A percentile compares a stretch with the other conserved stretches of the same genome.
Conservation (phyloP, 2,797 vertebrate genomes). For the Gambusia yucatana region DNA sequence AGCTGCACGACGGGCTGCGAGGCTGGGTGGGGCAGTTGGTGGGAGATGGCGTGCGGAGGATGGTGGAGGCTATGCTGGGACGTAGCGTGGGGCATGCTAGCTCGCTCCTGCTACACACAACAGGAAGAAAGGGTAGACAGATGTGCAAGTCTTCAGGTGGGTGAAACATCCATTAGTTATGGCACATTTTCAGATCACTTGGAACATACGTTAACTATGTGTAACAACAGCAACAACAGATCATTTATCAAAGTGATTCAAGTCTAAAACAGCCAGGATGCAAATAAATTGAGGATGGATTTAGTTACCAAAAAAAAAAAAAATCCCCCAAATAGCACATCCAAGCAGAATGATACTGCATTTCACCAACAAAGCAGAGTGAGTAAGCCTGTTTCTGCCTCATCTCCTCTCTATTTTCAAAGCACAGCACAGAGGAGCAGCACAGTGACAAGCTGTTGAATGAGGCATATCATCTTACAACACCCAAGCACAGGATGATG, state of each 20-base stretch:
- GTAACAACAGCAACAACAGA: not conserved
- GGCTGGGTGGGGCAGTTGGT: conserved; percentile 31
- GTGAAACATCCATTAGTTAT: conserved; percentile 8
- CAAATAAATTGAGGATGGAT: not conserved
- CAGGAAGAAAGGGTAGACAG: not conserved
- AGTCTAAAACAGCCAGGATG: not conserved
- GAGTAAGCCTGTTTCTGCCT: conserved; percentile 59
- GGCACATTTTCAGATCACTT: not conserved
- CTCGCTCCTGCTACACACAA: conserved; percentile 62
- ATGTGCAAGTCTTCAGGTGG: not conserved
- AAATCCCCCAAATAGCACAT: conserved; percentile 19
- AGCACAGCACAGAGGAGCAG: conserved; percentile 41
- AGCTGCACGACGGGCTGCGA: conserved; percentile 49
- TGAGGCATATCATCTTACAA: conserved; percentile 57
- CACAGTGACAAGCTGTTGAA: conserved; percentile 64
- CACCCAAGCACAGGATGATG: conserved; percentile 53
- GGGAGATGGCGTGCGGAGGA: conserved; percentile 29
- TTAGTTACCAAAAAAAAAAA: not conserved
- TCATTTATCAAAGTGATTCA: conserved; percentile 4
- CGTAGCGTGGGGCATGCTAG: conserved; percentile 49
- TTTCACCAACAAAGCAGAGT: conserved; percentile 32
- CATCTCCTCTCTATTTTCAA: conserved; percentile 52
- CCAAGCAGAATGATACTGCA: conserved; percentile 6
- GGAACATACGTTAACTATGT: not conserved
- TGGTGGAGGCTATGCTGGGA: conserved; percentile 59